These are phyloP conservation scores for Cochlearius cochlearius DNA, from an alignment of 2,113 vertebrate species.

Conservation along the genomic window DNA sequence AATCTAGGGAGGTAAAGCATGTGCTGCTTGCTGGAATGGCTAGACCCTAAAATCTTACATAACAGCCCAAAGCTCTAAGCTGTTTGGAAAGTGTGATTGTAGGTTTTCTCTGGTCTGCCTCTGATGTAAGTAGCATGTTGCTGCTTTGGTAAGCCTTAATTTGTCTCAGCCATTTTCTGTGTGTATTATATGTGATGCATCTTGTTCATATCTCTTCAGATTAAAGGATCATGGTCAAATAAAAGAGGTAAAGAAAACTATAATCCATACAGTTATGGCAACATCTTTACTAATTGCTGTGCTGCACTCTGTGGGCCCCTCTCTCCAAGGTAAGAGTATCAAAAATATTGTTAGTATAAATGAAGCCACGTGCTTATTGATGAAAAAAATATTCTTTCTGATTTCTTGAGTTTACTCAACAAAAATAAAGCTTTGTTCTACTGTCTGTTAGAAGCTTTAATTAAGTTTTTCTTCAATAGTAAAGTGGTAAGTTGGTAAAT, in stretches of 20 bases:
- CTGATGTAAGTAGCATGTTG: neutral
- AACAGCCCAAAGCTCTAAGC: neutral
- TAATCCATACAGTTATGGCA: slow-evolving; percentile 97
- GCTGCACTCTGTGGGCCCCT: slow-evolving; percentile 94
- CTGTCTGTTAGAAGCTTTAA: neutral
- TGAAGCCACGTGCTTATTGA: neutral
- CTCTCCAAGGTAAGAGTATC: slow-evolving; percentile 86
- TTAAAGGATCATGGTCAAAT: slow-evolving; percentile 98
- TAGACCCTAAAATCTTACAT: neutral
- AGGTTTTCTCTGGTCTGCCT: neutral
- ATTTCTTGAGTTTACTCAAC: neutral
- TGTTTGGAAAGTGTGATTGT: neutral
- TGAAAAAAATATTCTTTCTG: neutral
- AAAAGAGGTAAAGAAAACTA: slow-evolving; percentile 98
- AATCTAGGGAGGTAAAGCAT: neutral
- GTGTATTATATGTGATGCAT: neutral
- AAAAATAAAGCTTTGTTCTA: neutral
- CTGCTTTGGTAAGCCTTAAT: neutral
- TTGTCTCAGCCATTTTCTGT: neutral
- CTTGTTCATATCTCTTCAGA: slow-evolving; percentile 78
- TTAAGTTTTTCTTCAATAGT: neutral
- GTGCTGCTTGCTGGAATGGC: neutral
- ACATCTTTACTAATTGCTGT: slow-evolving; percentile 95
- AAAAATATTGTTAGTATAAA: neutral
- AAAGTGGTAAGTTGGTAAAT: neutral